A percentile compares a stretch with the other conserved stretches of the same genome.
These are phyloP conservation scores for Morpho helenor DNA, from an alignment of 2,888 invertebrate genomes.

Conservation along the genomic window DNA sequence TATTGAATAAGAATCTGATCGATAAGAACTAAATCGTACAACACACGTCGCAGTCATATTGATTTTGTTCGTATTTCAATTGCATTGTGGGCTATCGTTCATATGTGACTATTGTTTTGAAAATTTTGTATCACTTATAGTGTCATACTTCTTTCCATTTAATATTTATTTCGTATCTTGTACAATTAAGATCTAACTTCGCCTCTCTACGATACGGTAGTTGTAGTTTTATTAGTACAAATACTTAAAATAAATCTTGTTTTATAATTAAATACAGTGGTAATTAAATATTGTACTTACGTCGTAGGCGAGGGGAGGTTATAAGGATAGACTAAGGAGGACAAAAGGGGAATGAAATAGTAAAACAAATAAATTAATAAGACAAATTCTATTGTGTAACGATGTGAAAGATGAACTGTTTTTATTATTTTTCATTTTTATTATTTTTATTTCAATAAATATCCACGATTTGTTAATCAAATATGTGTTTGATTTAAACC, in stretches of 20 bases:
- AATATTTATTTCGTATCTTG: no score
- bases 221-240: conserved; percentile 23
- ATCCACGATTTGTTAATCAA: conserved; percentile 78
- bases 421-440: conserved; percentile 79
- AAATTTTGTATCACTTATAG: no score
- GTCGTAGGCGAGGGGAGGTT: conserved; percentile 6
- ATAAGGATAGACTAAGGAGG: conserved; percentile 30
- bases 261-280: conserved; percentile 12
- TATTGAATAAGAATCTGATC: no score
- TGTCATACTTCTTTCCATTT: no score
- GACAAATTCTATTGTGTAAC: conserved; percentile 78
- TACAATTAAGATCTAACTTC: neutral
- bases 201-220: conserved; percentile 18
- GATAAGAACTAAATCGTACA: no score
- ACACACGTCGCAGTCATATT: no score
- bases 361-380: conserved; percentile 49
- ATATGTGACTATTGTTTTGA: no score
- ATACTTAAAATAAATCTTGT: conserved; percentile 18
- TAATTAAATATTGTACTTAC: conserved; percentile 11
- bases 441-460: conserved; percentile 80
- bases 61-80: no score
- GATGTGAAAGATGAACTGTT: conserved; percentile 77
- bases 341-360: conserved; percentile 61
- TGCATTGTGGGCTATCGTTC: no score
- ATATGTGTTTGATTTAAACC: conserved; percentile 51